Evolutionary conservation across 2,113 vertebrate species (phyloP), one percentile per base, ranked within the genome.

Genomic region (Loxodonta africana): DNA sequence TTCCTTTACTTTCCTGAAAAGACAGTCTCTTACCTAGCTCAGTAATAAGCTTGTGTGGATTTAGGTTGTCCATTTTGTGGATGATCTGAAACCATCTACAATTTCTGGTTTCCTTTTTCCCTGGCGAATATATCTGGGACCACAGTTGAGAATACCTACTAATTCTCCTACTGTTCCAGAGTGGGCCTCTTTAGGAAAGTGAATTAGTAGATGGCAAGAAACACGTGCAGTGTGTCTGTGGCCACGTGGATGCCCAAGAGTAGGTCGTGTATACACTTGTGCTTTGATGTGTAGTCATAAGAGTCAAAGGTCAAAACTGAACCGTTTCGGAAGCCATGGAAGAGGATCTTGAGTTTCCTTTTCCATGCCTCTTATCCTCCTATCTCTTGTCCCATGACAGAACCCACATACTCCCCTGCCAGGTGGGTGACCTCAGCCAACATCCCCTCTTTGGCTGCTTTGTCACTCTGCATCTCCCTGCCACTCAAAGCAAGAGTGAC

Each of bases 401-500:
- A 97, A 86, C 77, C 57, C 63, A 69, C 10, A 91, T 71, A 84
- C 46, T 77, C 51, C 53, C 81, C 81, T 95, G 60, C 71, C 63
- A 85, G 53, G 94, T 95, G 69, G 69, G 91, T 87, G 85, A 69
- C 85, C 83, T 94, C 80, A 96, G 88, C 69, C 74, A 96, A 83
- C 30, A 90, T 44, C 83, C 62, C 4, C 26, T 89, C 20, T 78
- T 21, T 48, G 82, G 18, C 25, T 96, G 51, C 92, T 95, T 90
- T 95, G 69, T 95, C 92, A 95, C 78, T 87, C 62, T 81, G n/a
- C 76, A 77, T 85, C 74, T 96, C 82, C 26, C 57, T 96, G 92
- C 87, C 74, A 93, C 94, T 95, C 83, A 95, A 89, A 96, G 37
- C 51, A 62, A 94, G 46, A 97, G 63, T 97, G 94, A 96, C 87